phyloP scores from a whole-genome alignment of 2,797 vertebrate genomes.

The Dromococcyx pavoninus region DNA sequence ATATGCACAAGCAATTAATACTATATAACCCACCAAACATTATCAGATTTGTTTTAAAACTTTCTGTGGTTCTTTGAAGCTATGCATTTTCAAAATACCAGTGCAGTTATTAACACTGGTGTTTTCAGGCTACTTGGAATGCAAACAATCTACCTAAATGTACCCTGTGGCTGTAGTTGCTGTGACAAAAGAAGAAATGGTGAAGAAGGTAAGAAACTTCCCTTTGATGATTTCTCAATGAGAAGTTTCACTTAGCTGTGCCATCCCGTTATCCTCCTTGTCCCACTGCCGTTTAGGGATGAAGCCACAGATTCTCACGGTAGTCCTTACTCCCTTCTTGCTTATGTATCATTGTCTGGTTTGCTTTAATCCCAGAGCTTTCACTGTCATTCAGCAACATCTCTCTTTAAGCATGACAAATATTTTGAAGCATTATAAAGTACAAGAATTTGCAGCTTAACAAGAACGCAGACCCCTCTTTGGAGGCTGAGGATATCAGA shows the following conservation, averaged over 20 bases:
- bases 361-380: not conserved
- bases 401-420: not conserved
- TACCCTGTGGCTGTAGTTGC: not conserved
- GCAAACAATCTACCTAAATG: not conserved
- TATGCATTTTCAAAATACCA: not conserved
- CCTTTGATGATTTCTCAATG: not conserved
- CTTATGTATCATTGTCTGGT: not conserved
- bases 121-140: not conserved
- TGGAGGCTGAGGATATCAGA: not conserved
- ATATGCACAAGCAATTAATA: not conserved
- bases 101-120: not conserved
- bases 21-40: not conserved
- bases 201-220: not conserved
- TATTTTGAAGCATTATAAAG: not conserved
- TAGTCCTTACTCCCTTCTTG: not conserved
- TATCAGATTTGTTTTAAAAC: not conserved
- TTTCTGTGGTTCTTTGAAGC: not conserved
- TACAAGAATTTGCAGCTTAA: not conserved
- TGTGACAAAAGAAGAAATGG: not conserved
- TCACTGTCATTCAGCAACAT: not conserved
- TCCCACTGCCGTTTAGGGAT: not conserved
- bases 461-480: not conserved
- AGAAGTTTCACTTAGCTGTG: not conserved
- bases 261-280: not conserved
- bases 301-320: not conserved